Base-by-base conservation (phyloP, 2,888 invertebrate genomes). In the Biston stratarius region DNA sequence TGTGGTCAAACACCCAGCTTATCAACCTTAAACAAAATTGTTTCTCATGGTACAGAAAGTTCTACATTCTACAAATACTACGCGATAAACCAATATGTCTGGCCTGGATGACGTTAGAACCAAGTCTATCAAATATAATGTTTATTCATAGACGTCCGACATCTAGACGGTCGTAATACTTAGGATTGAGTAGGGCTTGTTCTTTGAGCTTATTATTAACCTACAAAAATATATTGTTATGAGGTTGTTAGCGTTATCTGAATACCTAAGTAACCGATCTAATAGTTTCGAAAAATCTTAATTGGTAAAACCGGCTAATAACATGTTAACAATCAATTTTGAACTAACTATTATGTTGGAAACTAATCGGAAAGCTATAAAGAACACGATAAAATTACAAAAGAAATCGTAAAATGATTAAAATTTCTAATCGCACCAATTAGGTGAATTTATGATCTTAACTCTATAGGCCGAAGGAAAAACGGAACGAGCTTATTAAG, bases 401-500 rank as follows among this genome's bases (percentile, higher is more conserved):
- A 91, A 92, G 92, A 90, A 92, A 90, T 89, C 89, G 90, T 91
- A 90, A 91, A 92, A 91, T 92, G 85, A 91, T 92, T 90, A 89
- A 87, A 87, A 79, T 88, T 87, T 90, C 87, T 91, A 92, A 92
- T 91, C 88, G 86, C 76, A 83, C 92, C 92, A 92, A 92, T 92
- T 92, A 92, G 85, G 74, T 81, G 85, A 81, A 90, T 92, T 92
- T 92, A 92, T 91, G 84, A 89, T 86, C 85, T 85, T 85, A 83
- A 84, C 53, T 57, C 62, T 69, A 69, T 51, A 61, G 61, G 62
- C 53, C 51, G 53, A 61, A 64, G 67, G 64, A 59, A 44, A 53
- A 42, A 55, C 8, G 42, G 9, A 53, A 42, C 8, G 7, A 14
- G 12, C 15, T 55, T 12, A 24, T 42, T 36, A 42, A 24, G 5